Percentiles rank a stretch among this genome's conserved stretches.
phyloP scores from a whole-genome alignment of 2,888 invertebrate species.

The Yponomeuta evonymella region DNA sequence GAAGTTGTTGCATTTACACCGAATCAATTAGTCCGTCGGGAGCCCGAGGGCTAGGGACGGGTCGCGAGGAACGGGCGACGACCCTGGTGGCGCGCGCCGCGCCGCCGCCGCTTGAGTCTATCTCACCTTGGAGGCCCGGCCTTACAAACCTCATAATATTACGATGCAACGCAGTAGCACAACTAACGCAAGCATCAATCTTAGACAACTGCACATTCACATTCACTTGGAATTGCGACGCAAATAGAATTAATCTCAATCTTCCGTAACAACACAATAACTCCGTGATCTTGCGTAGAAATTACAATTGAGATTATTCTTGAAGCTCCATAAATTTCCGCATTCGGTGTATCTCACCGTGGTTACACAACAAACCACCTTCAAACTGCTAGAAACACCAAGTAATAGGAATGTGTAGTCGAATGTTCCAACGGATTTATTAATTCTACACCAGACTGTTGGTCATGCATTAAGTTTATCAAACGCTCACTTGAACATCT shows the following conservation, averaged over 20 bases:
- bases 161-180: conserved; percentile 14
- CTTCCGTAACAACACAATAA: not conserved
- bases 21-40: conserved; percentile 11
- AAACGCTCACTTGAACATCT: not conserved
- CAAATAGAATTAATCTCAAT: not conserved
- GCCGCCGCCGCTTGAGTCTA: conserved; percentile 19
- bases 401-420: not conserved
- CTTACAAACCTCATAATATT: conserved; percentile 15
- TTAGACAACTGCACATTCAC: too few relatives aligned
- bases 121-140: conserved; percentile 24
- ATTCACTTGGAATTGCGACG: not conserved
- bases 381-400: not conserved
- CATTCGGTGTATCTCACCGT: not conserved
- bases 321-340: not conserved
- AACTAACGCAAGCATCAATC: not conserved
- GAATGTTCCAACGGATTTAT: conserved; percentile 19
- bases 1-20: conserved; percentile 9
- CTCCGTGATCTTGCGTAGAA: not conserved
- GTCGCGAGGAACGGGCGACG: conserved; percentile 22
- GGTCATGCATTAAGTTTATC: conserved; percentile 13
- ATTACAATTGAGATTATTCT: not conserved
- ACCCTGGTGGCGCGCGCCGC: conserved; percentile 17
- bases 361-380: not conserved
- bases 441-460: conserved; percentile 5
- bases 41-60: conserved; percentile 13